Evolutionary conservation across 2,888 invertebrate species (phyloP), one percentile per base, ranked within the genome.

Genomic region (Brenthis daphne): DNA sequence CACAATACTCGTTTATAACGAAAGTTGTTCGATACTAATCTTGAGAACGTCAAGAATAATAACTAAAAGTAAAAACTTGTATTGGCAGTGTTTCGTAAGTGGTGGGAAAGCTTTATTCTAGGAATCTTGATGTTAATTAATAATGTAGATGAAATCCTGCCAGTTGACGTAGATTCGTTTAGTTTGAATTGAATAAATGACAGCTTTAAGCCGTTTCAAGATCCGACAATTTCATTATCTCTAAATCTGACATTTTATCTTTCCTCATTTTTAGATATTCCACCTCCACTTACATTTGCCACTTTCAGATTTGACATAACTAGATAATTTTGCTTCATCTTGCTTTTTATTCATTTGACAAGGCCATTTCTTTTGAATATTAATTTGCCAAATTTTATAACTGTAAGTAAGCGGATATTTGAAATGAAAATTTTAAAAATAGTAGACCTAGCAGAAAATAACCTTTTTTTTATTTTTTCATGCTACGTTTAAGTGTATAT

Each of bases 41-140:
- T 11, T 43, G 11, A 43, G 37, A 11, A 43, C 37, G 8, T 43
- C 8, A 43, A 43, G 37, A 43, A 43, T 43, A 43, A 43, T 43
- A 11, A 43, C 37, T 43, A 43, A 11, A 43, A 43, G 37, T 51
- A 51, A 51, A 51, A 51, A n/a, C 14, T 3, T 51, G 8, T 51
- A 51, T n/a, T 51, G n/a, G 2, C n/a, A 1, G 16, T 51, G 16
- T 53, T 37, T 51, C 37, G 20, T 63, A 20, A n/a, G 16, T 66
- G 55, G 55, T 48, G 11, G 53, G 8, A 24, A 24, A 56, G 61
- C 61, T 61, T 67, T 67, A 69, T 16, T 53, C 50, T 43, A 57
- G 64, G 13, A 67, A 64, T 71, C 67, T 67, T 57, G 63, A 54
- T 65, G 57, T 57, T 68, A 72, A 72, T 72, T 70, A 67, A 67